Evolutionary conservation across 1,140 invertebrate species (phyloP).

Genomic region (Drosophila pallidifrons): DNA sequence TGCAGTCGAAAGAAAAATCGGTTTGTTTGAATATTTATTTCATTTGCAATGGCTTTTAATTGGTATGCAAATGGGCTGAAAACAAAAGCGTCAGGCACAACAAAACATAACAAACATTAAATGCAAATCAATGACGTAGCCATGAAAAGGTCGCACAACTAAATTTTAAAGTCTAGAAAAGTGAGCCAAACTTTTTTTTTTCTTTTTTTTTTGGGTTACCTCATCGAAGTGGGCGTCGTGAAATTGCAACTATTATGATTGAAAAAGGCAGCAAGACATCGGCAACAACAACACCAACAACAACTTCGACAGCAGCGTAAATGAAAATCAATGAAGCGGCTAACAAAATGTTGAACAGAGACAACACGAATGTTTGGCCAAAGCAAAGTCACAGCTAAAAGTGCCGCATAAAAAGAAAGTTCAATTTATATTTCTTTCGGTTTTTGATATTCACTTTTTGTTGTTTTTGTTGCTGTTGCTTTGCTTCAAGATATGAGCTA

Average conservation of each 20-base stretch:
- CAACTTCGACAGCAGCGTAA: slow-evolving; percentile 35
- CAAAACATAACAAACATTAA: slow-evolving; percentile 28
- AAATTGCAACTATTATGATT: slow-evolving; percentile 75
- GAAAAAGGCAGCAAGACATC: neutral
- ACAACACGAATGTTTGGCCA: slow-evolving; percentile 61
- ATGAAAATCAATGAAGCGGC: slow-evolving; percentile 78
- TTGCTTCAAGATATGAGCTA: slow-evolving; percentile 10
- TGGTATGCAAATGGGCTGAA: slow-evolving; percentile 69
- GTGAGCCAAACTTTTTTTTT: slow-evolving; percentile 29
- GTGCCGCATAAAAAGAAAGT: slow-evolving; percentile 80
- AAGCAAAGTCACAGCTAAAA: slow-evolving; percentile 69
- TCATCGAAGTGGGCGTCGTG: slow-evolving; percentile 56
- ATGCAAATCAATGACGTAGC: slow-evolving; percentile 25
- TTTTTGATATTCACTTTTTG: slow-evolving; percentile 14
- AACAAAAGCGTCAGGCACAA: slow-evolving; percentile 28
- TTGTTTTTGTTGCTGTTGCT: slow-evolving; percentile 26
- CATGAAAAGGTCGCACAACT: slow-evolving; percentile 13
- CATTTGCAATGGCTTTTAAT: slow-evolving; percentile 56
- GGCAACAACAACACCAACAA: neutral
- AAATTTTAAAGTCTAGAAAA: slow-evolving; percentile 36
- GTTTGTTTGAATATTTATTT: slow-evolving; percentile 41
- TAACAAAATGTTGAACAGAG: slow-evolving; percentile 46
- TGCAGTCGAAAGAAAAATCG: slow-evolving; percentile 51
- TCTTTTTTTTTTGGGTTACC: slow-evolving; percentile 49
- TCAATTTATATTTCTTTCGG: slow-evolving; percentile 42